These are phyloP conservation scores for Hylaeus anthracinus DNA, from an alignment of 1,140 invertebrate genomes.

Conservation along the genomic window DNA sequence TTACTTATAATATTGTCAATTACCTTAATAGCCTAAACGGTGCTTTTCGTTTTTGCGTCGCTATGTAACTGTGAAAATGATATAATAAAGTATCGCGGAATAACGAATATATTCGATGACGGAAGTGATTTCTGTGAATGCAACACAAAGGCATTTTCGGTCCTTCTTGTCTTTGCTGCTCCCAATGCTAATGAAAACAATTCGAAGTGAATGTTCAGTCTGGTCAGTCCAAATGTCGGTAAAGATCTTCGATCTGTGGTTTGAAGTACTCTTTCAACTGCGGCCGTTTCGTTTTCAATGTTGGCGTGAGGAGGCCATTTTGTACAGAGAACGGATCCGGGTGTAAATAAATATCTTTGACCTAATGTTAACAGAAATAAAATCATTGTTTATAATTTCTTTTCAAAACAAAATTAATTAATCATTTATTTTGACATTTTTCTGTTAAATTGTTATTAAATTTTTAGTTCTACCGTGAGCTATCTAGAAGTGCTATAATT, in stretches of 20 bases:
- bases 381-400: background rate
- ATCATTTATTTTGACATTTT: background rate
- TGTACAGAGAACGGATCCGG: constrained; percentile 97
- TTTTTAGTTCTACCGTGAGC: background rate
- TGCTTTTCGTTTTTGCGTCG: constrained; percentile 53
- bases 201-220: constrained; percentile 65
- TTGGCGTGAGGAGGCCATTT: constrained; percentile 98
- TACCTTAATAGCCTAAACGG: constrained; percentile 61
- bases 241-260: constrained; percentile 95
- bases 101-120: constrained; percentile 58
- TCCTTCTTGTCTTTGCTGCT: constrained; percentile 42
- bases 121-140: constrained; percentile 53
- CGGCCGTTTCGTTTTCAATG: constrained; percentile 96
- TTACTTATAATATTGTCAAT: constrained; percentile 60
- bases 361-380: constrained; percentile 83
- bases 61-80: constrained; percentile 64
- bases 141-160: constrained; percentile 44
- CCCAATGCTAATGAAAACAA: constrained; percentile 44
- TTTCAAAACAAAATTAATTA: background rate
- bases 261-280: constrained; percentile 95
- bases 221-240: constrained; percentile 81
- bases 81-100: constrained; percentile 61
- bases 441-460: background rate
- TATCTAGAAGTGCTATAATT: background rate
- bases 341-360: constrained; percentile 97